phyloP scores from a whole-genome alignment of 1,140 invertebrate species.

The Dysdera silvatica region DNA sequence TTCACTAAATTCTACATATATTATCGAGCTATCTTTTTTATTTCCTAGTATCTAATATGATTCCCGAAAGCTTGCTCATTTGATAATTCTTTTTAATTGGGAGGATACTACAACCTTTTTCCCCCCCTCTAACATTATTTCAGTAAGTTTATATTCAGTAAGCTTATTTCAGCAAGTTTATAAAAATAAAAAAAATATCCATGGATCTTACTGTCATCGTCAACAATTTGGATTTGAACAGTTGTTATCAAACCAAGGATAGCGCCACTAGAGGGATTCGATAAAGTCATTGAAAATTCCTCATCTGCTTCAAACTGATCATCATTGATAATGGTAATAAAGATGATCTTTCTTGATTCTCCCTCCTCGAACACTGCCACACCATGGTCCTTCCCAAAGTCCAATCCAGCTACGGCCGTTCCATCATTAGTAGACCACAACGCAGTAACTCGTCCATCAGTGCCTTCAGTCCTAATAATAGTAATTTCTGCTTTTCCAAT shows the following conservation, averaged over 20 bases:
- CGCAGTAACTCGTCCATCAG: neutral
- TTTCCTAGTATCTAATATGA: too few relatives aligned
- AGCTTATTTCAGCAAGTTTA: too few relatives aligned
- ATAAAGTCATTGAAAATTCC: neutral
- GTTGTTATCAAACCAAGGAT: neutral
- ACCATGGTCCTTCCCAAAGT: neutral
- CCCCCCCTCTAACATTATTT: too few relatives aligned
- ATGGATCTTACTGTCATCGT: slow-evolving; percentile 5
- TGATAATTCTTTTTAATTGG: too few relatives aligned
- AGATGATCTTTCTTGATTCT: neutral
- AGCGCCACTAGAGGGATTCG: neutral
- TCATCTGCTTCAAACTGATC: neutral
- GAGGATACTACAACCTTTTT: too few relatives aligned
- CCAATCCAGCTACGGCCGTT: neutral
- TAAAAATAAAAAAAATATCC: too few relatives aligned
- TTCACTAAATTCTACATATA: too few relatives aligned
- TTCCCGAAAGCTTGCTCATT: too few relatives aligned
- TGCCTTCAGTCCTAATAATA: neutral
- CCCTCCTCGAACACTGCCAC: neutral
- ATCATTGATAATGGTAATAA: neutral
- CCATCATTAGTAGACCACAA: neutral
- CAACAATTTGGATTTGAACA: neutral
- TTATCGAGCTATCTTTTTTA: too few relatives aligned
- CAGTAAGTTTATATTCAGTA: too few relatives aligned
- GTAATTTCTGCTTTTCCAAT: neutral